Evolutionary conservation across 2,113 vertebrate genomes (phyloP), one percentile per base, ranked within the genome.

Genomic region (Alethe castanea): DNA sequence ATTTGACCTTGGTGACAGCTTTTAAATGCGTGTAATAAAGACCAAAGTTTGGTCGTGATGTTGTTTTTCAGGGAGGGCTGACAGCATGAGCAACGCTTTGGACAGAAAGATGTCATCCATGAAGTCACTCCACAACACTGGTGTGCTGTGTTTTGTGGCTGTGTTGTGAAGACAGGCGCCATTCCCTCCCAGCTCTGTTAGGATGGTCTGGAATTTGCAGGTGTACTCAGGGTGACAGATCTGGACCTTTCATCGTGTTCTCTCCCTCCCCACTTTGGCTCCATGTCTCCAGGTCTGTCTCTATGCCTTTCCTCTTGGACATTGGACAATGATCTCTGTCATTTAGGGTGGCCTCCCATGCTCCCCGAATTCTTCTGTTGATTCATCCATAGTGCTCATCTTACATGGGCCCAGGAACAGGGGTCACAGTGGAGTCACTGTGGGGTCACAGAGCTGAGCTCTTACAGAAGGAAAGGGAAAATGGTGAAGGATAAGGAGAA

Each of bases 191-290:
- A 29, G 6, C 2, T 23, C 25, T 47, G 14, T 47, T 57, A 29
- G 19, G 25, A 12, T 59, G 25, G 8, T 23, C 24, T 59, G 11
- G 14, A 2, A 19, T 74, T 22, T 45, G 24, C 31, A 6, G 12
- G 29, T 54, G 20, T 42, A 24, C 15, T 54, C 1, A 1, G 8
- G 15, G 4, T 40, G 6, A 14, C 6, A 25, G 5, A 25, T 33
- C 8, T 24, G 36, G 22, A 6, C 3, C 5, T 48, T 60, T 23
- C 8, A 19, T 59, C 19, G 31, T 31, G 9, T 7, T n/a, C 8
- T 9, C 5, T n/a, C 13, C 2, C 8, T 64, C 31, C 5, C 6
- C 5, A 12, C 6, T 14, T 22, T 52, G 16, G 4, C 6, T 40
- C 8, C 59, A 17, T 33, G 22, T 40, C 22, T 26, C 13, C 13